Conservation (phyloP, 2,888 invertebrate species). For the Tuberolachnus salignus region DNA sequence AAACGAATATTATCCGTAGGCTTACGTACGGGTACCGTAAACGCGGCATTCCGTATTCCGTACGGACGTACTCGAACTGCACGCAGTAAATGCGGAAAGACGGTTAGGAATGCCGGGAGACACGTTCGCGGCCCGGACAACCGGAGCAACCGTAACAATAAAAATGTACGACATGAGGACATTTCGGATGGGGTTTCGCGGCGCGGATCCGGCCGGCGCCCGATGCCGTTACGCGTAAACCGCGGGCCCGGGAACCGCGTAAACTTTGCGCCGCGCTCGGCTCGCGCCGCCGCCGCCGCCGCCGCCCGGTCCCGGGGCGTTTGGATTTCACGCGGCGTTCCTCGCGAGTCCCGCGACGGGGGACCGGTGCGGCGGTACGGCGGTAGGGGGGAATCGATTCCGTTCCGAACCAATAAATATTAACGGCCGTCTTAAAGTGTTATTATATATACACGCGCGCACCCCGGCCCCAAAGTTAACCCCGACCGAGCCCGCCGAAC, state of each 20-base stretch:
- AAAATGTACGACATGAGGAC: no score
- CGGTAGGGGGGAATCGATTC: conserved; percentile 53
- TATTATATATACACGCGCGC: conserved; percentile 36
- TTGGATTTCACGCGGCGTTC: conserved; percentile 14
- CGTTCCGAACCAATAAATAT: conserved; percentile 52
- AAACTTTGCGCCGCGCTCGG: not conserved
- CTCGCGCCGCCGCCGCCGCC: not conserved
- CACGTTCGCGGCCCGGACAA: no score
- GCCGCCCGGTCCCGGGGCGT: not conserved
- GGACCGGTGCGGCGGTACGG: no score
- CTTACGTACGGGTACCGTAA: no score
- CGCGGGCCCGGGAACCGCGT: not conserved
- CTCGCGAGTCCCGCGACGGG: not conserved
- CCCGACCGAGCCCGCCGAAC: conserved; percentile 15
- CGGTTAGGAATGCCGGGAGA: no score
- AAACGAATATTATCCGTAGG: no score
- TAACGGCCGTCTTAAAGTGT: conserved; percentile 52
- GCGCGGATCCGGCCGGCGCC: not conserved
- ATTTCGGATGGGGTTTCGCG: not conserved
- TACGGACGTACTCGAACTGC: no score
- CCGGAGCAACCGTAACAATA: no score
- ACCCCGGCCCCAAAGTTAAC: conserved; percentile 51
- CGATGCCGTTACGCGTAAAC: not conserved
- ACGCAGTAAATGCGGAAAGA: no score
- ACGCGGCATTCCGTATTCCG: no score